Base-by-base conservation (phyloP, 2,888 invertebrate genomes). In the Acheta domesticus region DNA sequence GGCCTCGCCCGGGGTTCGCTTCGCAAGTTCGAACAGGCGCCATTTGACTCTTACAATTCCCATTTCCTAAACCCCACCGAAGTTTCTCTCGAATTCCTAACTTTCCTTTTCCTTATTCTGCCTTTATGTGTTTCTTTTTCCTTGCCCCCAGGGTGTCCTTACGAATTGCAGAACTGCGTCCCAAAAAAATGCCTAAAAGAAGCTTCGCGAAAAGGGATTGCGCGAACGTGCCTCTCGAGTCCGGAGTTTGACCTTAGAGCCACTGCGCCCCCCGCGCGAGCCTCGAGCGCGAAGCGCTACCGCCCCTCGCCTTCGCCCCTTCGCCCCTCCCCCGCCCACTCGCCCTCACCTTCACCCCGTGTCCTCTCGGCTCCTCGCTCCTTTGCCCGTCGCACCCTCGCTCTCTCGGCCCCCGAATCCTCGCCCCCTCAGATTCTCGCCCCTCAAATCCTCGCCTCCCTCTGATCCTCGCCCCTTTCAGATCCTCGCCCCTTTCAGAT, bases 1-100 rank as follows among this genome's bases (percentile, higher is more conserved):
- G 62, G 36, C 36, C 62, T 14, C 62, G 16, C n/a, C 16, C 8
- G 62, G 62, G 62, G 14, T 62, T 62, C 62, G 62, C 62, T 19
- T 14, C 14, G 62, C 62, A 14, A 62, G 62, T 62, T 62, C 62
- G 62, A 62, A 62, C 62, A 62, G 62, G 62, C 62, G 62, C 62
- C 62, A 62, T 62, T 62, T 62, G 62, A 62, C 62, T 62, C 62
- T 62, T 62, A 62, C 62, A 62, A 62, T 62, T 62, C 62, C 62
- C 62, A 62, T 62, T 62, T 62, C 14, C 62, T 12, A 12, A 62
- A n/a, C 8, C 50, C n/a, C 62, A 62, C 62, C n/a, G 62, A 62
- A 62, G 62, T 62, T 62, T 62, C 16, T 62, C 62, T 62, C 62
- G 62, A 62, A 62, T 62, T 62, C 62, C n/a, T 62, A 62, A 62